Evolutionary conservation across 2,113 vertebrate species (phyloP).

Genomic region (Casuarius casuarius): DNA sequence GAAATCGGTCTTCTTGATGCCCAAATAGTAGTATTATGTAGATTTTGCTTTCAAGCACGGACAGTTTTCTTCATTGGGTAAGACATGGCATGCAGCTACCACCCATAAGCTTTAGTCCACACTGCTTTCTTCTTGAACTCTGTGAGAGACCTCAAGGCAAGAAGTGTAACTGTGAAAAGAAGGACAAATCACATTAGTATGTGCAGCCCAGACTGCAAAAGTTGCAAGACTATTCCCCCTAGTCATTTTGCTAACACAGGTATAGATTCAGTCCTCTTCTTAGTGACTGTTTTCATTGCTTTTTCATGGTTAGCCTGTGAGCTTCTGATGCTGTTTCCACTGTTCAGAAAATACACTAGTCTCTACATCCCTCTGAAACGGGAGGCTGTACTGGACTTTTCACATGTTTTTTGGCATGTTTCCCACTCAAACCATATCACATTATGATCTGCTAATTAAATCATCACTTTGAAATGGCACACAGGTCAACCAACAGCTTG

Average conservation of each 20-base stretch:
- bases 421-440: neutral
- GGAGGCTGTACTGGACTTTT: neutral
- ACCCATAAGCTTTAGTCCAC: conserved; percentile 93
- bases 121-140: conserved; percentile 93
- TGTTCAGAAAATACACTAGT: neutral
- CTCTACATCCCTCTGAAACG: neutral
- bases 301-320: neutral
- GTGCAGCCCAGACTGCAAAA: neutral
- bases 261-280: neutral
- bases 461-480: neutral
- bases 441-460: neutral
- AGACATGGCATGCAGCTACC: conserved; percentile 61
- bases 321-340: neutral
- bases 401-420: neutral
- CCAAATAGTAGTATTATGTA: neutral
- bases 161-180: conserved; percentile 80
- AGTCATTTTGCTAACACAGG: neutral
- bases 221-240: neutral
- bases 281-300: neutral
- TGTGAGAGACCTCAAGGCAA: conserved; percentile 81
- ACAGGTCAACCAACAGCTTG: neutral
- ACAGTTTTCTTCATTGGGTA: neutral
- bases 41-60: neutral
- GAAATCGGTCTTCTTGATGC: neutral
- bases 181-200: neutral